Percentiles rank a stretch among this genome's conserved stretches.
Evolutionary conservation across 2,797 vertebrate genomes (phyloP).

Genomic region (Trematomus bernacchii): DNA sequence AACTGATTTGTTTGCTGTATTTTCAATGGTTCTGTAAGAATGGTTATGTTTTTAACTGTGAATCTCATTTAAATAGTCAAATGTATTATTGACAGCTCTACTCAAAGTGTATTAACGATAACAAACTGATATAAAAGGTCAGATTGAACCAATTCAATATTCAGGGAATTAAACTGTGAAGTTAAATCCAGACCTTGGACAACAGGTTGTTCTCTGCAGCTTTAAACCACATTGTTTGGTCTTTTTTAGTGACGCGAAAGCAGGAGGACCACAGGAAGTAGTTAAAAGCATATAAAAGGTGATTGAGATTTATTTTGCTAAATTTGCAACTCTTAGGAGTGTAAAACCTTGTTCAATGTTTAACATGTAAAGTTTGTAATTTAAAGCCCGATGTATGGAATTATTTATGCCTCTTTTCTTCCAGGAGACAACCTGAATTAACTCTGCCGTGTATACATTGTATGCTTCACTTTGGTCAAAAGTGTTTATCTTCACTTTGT

Average conservation of each 20-base stretch:
- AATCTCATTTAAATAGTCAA: neutral
- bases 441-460: constrained; percentile 83
- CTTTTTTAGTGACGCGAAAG: neutral
- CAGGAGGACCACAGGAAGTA: neutral
- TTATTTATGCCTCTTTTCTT: constrained; percentile 20
- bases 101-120: neutral
- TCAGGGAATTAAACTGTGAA: neutral
- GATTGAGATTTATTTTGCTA: constrained; percentile 3
- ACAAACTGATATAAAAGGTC: neutral
- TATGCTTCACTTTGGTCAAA: constrained; percentile 82
- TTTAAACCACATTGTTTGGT: neutral
- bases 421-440: constrained; percentile 42
- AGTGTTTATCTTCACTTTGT: constrained; percentile 87
- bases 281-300: neutral
- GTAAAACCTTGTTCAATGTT: constrained; percentile 13
- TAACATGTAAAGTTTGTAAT: constrained; percentile 1
- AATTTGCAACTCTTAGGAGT: neutral
- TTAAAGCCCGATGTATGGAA: constrained; percentile 24
- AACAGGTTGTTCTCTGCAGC: neutral
- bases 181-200: neutral
- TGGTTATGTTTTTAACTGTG: neutral
- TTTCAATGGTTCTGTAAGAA: neutral
- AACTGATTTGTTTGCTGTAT: neutral
- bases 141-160: neutral
- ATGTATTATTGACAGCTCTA: neutral